Conservation (phyloP, 2,113 vertebrate species). For the Grammomys dolichurus region DNA sequence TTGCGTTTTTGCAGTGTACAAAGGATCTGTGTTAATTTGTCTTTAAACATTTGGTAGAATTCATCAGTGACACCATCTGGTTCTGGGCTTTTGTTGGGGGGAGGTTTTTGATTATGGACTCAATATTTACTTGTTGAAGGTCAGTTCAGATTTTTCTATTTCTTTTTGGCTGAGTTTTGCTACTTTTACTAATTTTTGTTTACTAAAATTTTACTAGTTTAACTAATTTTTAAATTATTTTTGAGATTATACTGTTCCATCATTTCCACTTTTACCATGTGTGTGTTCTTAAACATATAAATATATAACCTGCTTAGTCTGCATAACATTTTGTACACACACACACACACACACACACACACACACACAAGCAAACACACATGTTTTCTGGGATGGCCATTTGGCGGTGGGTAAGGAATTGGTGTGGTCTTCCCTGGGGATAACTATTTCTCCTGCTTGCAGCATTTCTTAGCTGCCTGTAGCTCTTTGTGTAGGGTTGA, state of each 20-base stretch:
- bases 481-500: neutral
- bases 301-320: neutral
- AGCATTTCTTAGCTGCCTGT: neutral
- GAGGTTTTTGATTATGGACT: conserved; percentile 48
- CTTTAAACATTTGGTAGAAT: conserved; percentile 61
- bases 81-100: conserved; percentile 64
- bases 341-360: neutral
- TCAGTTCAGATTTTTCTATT: conserved; percentile 48
- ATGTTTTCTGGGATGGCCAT: neutral
- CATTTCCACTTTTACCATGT: neutral
- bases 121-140: conserved; percentile 65
- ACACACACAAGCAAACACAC: no score
- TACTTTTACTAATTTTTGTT: conserved; percentile 42
- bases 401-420: neutral
- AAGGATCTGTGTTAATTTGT: conserved; percentile 56
- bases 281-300: neutral
- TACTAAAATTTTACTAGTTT: conserved; percentile 18
- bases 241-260: neutral
- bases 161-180: conserved; percentile 45
- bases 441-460: neutral
- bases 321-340: neutral
- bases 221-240: neutral
- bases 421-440: neutral
- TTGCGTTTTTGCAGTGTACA: conserved; percentile 19
- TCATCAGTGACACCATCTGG: conserved; percentile 62